Base-by-base conservation (phyloP, 2,888 invertebrate species). In the Lapara coniferarum region DNA sequence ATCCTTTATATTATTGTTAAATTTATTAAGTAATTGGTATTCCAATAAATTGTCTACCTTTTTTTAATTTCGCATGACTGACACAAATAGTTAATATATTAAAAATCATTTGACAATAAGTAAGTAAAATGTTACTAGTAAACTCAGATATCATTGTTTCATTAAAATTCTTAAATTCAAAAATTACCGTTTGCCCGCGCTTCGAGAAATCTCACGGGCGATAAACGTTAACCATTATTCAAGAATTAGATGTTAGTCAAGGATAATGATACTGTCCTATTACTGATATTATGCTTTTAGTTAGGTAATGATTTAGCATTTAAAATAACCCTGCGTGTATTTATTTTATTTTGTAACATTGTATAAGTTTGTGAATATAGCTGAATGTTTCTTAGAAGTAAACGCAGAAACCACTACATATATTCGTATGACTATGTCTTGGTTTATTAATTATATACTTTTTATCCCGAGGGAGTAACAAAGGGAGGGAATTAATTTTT, bases 151-250 rank as follows among this genome's bases (percentile, higher is more conserved):
- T 84, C 81, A 82, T 83, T 83, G 83, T 83, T 83, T 78, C 80
- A 83, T 84, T 83, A 81, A 82, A 82, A 82, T 81, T 77, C 76
- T 80, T 79, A 77, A 80, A 81, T 81, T 80, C 75, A 78, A 78
- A 78, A 79, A 82, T 82, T 81, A 82, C 78, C 74, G 72, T 75
- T 72, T 72, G 73, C 73, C 73, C 66, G 76, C 74, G 77, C 74
- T 75, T 76, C 78, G 79, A 82, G 80, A 82, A 68, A 44, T 44
- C 44, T 67, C 10, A 30, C 80, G 79, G 74, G 76, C 72, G 72
- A 74, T 73, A 76, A 66, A 66, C 51, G 66, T n/a, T 51, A 25
- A 52, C 51, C n/a, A 52, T 79, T 79, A 78, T 79, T 78, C 72
- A 74, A 74, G 77, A 74, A 74, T 77, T 80, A 79, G 72, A 75